Evolutionary conservation across 2,113 vertebrate species (phyloP).

Genomic region (Procavia capensis): DNA sequence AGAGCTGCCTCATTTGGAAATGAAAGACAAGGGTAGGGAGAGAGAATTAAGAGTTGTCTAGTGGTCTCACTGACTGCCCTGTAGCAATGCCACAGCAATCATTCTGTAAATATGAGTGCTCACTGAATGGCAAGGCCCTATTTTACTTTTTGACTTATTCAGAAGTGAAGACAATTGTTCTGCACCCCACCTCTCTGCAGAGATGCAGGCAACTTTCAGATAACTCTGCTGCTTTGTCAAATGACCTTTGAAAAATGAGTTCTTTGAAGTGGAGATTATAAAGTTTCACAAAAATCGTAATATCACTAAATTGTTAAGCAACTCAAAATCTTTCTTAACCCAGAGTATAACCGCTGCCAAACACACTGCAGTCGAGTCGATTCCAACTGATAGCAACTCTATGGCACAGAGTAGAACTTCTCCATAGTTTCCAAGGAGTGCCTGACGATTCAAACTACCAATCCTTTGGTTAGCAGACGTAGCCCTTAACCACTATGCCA

Average conservation of each 20-base stretch:
- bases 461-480: too few species aligned
- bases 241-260: slow-evolving; percentile 20
- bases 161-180: background rate
- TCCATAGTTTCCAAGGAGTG: too few species aligned
- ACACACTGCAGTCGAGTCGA: too few species aligned
- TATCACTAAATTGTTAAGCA: slow-evolving; percentile 18
- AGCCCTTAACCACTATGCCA: too few species aligned
- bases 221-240: background rate
- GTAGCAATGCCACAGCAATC: background rate
- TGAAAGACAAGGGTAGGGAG: background rate
- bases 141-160: background rate
- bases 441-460: too few species aligned
- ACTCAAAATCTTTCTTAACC: background rate
- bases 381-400: too few species aligned
- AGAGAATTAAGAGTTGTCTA: background rate
- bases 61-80: background rate
- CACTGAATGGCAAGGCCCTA: background rate
- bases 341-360: too few species aligned
- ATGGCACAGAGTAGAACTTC: too few species aligned
- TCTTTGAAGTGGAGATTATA: slow-evolving; percentile 20
- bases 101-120: background rate
- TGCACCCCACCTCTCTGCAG: background rate
- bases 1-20: slow-evolving; percentile 19
- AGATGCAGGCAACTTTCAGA: background rate
- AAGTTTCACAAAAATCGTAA: background rate